phyloP scores from a whole-genome alignment of 2,113 vertebrate genomes.

The Archocentrus centrarchus region DNA sequence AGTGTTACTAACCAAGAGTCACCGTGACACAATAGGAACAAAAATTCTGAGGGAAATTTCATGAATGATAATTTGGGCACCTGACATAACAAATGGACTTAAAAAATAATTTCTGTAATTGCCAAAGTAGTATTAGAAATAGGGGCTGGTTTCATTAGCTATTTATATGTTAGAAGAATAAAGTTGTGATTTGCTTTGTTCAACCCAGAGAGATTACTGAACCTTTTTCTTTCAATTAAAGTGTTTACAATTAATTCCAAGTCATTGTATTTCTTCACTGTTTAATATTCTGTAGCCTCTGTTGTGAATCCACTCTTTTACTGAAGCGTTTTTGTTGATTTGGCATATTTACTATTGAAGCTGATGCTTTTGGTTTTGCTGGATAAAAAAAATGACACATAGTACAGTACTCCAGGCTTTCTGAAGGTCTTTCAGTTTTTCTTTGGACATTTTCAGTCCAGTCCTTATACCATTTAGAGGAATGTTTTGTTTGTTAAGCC shows the following conservation, averaged over 20 bases:
- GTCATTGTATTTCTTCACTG: not conserved
- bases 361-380: not conserved
- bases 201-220: not conserved
- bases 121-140: not conserved
- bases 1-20: not conserved
- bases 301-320: not conserved
- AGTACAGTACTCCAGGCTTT: not conserved
- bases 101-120: not conserved
- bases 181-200: not conserved
- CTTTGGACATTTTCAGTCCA: not conserved
- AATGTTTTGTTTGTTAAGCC: not conserved
- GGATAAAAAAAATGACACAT: not conserved
- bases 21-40: not conserved
- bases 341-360: not conserved
- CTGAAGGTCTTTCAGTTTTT: no score
- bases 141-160: not conserved
- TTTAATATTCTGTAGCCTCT: not conserved
- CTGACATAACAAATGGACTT: not conserved
- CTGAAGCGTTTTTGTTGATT: not conserved
- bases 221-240: not conserved
- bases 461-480: not conserved
- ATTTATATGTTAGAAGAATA: not conserved
- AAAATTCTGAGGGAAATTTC: not conserved
- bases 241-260: not conserved
- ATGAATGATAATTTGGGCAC: not conserved